Evolutionary conservation across 2,797 vertebrate species (phyloP).

Genomic region (Lepilemur ruficaudatus): DNA sequence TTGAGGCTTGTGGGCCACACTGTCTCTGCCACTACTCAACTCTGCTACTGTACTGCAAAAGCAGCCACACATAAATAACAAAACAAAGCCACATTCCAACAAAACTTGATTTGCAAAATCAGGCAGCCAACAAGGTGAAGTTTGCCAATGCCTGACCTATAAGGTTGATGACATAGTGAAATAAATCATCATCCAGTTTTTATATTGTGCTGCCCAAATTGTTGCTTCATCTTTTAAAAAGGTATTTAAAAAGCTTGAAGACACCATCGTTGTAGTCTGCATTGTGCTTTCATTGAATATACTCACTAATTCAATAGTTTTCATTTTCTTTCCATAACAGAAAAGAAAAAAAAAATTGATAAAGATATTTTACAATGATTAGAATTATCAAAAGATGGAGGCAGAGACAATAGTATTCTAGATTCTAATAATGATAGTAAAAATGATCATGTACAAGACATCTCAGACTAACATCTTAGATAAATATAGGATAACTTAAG

Average conservation of each 20-base stretch:
- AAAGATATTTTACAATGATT: neutral
- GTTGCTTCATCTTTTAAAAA: neutral
- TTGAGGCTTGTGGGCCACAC: neutral
- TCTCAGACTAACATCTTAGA: neutral
- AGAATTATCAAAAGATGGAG: neutral
- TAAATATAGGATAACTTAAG: neutral
- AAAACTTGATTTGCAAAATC: neutral
- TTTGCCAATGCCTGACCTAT: neutral
- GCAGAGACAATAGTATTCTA: neutral
- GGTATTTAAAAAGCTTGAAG: neutral
- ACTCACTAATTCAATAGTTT: neutral
- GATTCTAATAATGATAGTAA: neutral
- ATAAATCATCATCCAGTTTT: neutral
- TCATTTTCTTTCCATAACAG: neutral
- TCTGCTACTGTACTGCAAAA: neutral
- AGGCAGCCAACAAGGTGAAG: neutral
- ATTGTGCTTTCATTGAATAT: neutral
- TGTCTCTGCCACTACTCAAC: neutral
- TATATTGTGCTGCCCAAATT: neutral
- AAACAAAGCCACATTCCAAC: neutral
- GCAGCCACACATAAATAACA: neutral
- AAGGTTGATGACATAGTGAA: neutral
- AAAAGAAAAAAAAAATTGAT: neutral
- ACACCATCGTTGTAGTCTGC: neutral
- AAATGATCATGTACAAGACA: neutral